phyloP scores from a whole-genome alignment of 2,797 vertebrate species.

The Sebastes itinus region DNA sequence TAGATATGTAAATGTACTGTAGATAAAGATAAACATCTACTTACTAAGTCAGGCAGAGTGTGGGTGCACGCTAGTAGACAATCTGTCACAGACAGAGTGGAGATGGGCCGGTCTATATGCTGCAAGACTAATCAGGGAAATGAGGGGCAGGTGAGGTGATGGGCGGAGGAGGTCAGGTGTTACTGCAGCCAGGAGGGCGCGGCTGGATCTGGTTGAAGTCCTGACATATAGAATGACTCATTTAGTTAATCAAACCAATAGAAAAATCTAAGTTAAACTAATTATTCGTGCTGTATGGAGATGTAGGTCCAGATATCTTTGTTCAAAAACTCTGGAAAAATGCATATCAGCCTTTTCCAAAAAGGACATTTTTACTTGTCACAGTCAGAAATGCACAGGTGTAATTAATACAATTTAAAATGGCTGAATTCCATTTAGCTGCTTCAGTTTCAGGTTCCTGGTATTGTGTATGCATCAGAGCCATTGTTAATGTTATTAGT shows the following conservation, averaged over 20 bases:
- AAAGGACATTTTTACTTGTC: not conserved
- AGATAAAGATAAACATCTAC: too few relatives aligned
- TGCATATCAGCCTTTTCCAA: not conserved
- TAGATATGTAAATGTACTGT: too few relatives aligned
- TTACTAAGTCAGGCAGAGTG: not conserved
- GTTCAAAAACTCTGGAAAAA: not conserved
- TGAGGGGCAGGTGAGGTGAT: not conserved
- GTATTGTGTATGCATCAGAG: not conserved
- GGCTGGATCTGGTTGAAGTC: not conserved
- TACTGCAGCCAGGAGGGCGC: not conserved
- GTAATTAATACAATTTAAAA: not conserved
- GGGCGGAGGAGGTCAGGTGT: not conserved
- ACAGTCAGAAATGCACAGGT: not conserved
- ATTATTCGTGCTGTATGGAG: not conserved
- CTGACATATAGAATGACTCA: not conserved
- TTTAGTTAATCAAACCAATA: not conserved
- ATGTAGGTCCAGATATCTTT: not conserved
- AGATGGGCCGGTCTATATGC: not conserved
- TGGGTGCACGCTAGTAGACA: not conserved
- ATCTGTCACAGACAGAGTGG: not conserved
- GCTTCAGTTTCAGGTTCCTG: not conserved
- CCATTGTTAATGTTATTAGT: not conserved
- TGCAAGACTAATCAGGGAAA: not conserved
- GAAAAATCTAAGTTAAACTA: not conserved
- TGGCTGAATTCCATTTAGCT: not conserved